Conservation (phyloP, 2,113 vertebrate species). For the Clinocottus analis region DNA sequence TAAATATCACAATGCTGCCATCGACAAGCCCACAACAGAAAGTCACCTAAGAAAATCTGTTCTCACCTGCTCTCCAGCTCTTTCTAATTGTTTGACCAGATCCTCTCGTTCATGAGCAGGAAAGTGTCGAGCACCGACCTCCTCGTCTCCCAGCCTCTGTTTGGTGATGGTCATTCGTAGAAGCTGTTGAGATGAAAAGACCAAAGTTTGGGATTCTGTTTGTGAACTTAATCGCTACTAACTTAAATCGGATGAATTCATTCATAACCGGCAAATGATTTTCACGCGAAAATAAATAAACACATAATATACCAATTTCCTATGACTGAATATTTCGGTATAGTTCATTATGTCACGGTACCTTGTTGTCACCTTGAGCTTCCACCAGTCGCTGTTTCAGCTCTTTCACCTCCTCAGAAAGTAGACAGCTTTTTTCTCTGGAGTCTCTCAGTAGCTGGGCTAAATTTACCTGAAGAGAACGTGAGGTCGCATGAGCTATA, state of each 20-base stretch:
- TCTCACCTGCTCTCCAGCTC: constrained; percentile 90
- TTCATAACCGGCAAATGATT: neutral
- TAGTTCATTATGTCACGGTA: constrained; percentile 59
- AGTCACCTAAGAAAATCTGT: neutral
- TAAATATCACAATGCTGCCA: neutral
- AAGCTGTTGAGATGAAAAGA: constrained; percentile 81
- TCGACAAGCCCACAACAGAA: neutral
- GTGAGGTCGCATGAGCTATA: neutral
- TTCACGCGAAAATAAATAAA: neutral
- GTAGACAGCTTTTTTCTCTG: constrained; percentile 88
- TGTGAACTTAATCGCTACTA: neutral
- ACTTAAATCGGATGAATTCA: neutral
- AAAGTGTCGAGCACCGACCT: constrained; percentile 92
- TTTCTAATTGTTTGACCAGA: constrained; percentile 92
- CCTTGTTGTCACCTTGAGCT: constrained; percentile 98
- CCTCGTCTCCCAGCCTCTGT: constrained; percentile 95
- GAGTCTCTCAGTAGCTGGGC: constrained; percentile 92
- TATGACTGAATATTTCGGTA: neutral
- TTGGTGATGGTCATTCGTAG: constrained; percentile 97
- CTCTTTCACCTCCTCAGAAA: constrained; percentile 93
- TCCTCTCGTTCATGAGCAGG: constrained; percentile 95
- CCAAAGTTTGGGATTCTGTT: no score
- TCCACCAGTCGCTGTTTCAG: constrained; percentile 93
- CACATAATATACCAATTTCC: neutral
- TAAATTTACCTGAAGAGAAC: constrained; percentile 88